Conservation (phyloP, 2,888 invertebrate species). For the Parochlus steinenii region DNA sequence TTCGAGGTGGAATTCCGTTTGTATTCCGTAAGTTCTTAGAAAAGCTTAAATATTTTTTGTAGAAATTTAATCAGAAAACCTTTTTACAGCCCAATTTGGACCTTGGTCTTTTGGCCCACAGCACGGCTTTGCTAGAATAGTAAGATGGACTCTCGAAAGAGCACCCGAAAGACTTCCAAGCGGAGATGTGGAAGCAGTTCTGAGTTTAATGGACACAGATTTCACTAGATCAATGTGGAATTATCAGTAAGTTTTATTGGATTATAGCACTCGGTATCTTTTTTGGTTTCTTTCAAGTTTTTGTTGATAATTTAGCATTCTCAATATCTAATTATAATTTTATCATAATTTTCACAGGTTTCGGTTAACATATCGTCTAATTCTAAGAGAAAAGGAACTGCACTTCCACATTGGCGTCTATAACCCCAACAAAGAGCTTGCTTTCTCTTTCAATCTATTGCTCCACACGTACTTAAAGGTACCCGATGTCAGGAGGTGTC, state of each 20-base stretch:
- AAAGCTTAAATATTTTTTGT: no score
- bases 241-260: slow-evolving; percentile 49
- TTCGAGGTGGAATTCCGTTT: slow-evolving; percentile 91
- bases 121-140: slow-evolving; percentile 89
- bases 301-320: slow-evolving; percentile 4
- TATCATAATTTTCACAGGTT: slow-evolving; percentile 39
- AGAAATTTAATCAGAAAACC: not conserved
- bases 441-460: slow-evolving; percentile 81
- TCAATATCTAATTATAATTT: slow-evolving; percentile 10
- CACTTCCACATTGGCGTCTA: slow-evolving; percentile 87
- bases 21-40: slow-evolving; percentile 93
- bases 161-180: slow-evolving; percentile 74
- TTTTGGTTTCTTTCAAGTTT: not conserved
- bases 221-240: slow-evolving; percentile 91
- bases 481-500: slow-evolving; percentile 79
- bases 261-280: slow-evolving; percentile 7
- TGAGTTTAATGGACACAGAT: slow-evolving; percentile 83
- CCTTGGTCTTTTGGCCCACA: slow-evolving; percentile 90
- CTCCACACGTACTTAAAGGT: slow-evolving; percentile 94
- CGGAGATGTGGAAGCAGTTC: slow-evolving; percentile 83
- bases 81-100: slow-evolving; percentile 71
- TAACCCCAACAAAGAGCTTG: slow-evolving; percentile 83
- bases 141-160: slow-evolving; percentile 81
- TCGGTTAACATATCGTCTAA: slow-evolving; percentile 80
- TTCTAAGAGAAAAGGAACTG: slow-evolving; percentile 77